A percentile compares a stretch with the other conserved stretches of the same genome.
Evolutionary conservation across 2,888 invertebrate species (phyloP).

Genomic region (Stenodera caucasica): DNA sequence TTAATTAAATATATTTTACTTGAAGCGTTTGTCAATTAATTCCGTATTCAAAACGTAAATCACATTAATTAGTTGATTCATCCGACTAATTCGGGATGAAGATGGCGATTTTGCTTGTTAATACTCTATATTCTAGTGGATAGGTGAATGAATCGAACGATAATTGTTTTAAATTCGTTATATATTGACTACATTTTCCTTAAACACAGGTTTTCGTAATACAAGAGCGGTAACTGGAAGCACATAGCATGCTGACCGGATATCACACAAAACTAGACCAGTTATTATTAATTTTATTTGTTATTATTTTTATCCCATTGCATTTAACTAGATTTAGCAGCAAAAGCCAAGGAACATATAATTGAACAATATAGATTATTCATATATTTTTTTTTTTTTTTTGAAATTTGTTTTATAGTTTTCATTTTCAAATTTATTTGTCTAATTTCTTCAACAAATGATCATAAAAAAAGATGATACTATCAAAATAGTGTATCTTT

Average conservation of each 20-base stretch:
- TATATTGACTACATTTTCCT: constrained; percentile 49
- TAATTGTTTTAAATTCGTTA: constrained; percentile 33
- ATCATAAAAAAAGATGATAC: constrained; percentile 25
- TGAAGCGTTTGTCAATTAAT: neutral
- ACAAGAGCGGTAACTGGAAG: constrained; percentile 52
- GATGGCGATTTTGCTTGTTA: neutral
- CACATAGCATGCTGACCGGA: constrained; percentile 52
- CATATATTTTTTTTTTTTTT: neutral
- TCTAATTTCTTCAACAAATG: constrained; percentile 13
- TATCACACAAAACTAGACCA: constrained; percentile 46
- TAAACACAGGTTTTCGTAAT: constrained; percentile 50
- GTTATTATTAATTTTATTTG: constrained; percentile 31
- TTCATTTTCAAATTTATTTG: too few species aligned
- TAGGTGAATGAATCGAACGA: too few species aligned
- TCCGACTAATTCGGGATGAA: neutral
- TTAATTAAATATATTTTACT: neutral
- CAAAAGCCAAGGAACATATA: constrained; percentile 52
- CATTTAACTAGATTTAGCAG: constrained; percentile 43
- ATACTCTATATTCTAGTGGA: too few species aligned
- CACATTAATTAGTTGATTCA: too few species aligned
- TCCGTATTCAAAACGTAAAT: neutral
- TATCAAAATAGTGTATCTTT: constrained; percentile 38
- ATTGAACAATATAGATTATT: constrained; percentile 35
- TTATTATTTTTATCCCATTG: constrained; percentile 33
- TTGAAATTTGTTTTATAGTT: constrained; percentile 9